phyloP scores from a whole-genome alignment of 2,113 vertebrate species.

The Pholis gunnellus region DNA sequence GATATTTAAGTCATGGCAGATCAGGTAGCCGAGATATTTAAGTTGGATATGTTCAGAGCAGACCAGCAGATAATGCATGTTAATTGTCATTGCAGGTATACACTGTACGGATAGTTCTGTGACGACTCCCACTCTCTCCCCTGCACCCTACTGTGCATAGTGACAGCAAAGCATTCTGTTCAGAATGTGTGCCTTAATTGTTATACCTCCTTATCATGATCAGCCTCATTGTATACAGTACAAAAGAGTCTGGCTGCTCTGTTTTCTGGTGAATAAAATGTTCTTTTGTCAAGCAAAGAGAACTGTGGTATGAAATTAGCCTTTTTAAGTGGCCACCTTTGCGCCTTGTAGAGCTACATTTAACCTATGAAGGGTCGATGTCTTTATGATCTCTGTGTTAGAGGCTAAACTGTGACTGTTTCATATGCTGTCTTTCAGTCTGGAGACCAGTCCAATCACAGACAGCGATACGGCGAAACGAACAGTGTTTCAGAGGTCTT shows the following conservation, averaged over 20 bases:
- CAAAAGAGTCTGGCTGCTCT: not conserved
- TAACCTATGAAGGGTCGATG: not conserved
- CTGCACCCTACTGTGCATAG: not conserved
- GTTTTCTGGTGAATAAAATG: not conserved
- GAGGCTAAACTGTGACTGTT: not conserved
- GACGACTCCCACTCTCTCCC: not conserved
- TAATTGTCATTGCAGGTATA: not conserved
- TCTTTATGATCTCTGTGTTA: not conserved
- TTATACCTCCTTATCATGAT: not conserved
- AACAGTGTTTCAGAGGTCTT: conserved; percentile 97
- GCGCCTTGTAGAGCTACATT: not conserved
- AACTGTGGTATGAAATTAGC: not conserved
- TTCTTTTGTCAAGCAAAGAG: not conserved
- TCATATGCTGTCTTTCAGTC: conserved; percentile 79
- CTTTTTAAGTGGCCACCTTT: not conserved
- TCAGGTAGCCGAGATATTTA: not conserved
- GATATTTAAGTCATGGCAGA: not conserved
- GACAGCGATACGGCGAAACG: conserved; percentile 97
- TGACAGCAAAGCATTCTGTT: conserved; percentile 5
- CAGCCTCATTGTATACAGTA: not conserved
- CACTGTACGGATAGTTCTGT: not conserved
- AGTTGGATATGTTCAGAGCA: not conserved
- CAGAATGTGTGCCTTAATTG: not conserved
- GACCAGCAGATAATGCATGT: not conserved
- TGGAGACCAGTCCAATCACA: conserved; percentile 98